Conservation (phyloP, 2,888 invertebrate species). For the Liposcelis brunnea region DNA sequence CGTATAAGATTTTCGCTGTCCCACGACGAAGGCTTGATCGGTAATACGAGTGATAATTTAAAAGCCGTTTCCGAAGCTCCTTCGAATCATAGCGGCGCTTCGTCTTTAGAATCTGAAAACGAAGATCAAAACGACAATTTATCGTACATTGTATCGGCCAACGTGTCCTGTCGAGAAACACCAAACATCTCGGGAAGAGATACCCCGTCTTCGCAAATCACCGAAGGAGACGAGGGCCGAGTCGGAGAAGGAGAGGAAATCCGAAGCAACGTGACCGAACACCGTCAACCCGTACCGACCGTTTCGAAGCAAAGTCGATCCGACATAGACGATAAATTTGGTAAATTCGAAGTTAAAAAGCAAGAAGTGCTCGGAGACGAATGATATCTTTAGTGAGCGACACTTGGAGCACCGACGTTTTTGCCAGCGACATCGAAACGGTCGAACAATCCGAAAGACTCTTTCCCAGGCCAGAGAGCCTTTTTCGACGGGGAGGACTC, state of each 20-base stretch:
- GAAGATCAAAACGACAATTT: slow-evolving; percentile 75
- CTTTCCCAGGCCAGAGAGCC: slow-evolving; percentile 7
- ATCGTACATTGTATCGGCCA: slow-evolving; percentile 93
- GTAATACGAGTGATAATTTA: slow-evolving; percentile 82
- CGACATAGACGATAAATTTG: slow-evolving; percentile 96
- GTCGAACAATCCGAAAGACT: slow-evolving; percentile 56
- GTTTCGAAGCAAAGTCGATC: slow-evolving; percentile 67
- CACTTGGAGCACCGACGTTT: slow-evolving; percentile 96
- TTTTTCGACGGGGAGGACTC: background rate
- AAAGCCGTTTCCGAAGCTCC: slow-evolving; percentile 93
- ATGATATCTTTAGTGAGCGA: slow-evolving; percentile 94
- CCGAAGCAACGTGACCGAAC: slow-evolving; percentile 20
- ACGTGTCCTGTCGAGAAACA: slow-evolving; percentile 79
- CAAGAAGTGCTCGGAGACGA: slow-evolving; percentile 61
- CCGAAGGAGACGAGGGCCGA: slow-evolving; percentile 50
- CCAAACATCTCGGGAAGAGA: slow-evolving; percentile 94
- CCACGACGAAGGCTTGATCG: slow-evolving; percentile 81
- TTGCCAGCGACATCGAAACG: slow-evolving; percentile 91
- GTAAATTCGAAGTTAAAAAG: slow-evolving; percentile 88
- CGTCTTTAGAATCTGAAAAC: slow-evolving; percentile 70
- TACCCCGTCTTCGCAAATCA: slow-evolving; percentile 87
- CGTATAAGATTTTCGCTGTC: slow-evolving; percentile 60
- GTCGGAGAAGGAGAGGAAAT: slow-evolving; percentile 24
- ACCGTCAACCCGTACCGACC: slow-evolving; percentile 25
- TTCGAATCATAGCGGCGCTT: slow-evolving; percentile 83